Base-by-base conservation (phyloP, 2,797 vertebrate genomes). In the Liparis tanakae region DNA sequence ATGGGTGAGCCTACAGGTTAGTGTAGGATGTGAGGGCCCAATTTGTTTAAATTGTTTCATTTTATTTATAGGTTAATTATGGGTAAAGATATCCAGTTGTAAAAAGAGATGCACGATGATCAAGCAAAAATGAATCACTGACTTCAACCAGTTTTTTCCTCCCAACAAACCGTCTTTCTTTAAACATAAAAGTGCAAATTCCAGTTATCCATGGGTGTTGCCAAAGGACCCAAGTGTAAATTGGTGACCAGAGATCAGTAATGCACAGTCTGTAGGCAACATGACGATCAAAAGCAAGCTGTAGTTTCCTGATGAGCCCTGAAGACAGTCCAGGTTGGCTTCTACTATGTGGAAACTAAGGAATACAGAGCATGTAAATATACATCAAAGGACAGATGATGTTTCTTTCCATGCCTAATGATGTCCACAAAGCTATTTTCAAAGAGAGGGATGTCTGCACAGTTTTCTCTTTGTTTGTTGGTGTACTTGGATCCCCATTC, bases 1-100 rank as follows among this genome's bases (percentile, higher is more conserved):
- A 17, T 62, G 48, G 70, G 36, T 2, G 10, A 74, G 65, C 36
- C 62, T 46, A 22, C 36, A 61, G 76, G 79, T 81, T 67, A 59
- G n/a, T 55, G 22, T 13, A 22, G 51, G 51, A 25, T 70, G 48
- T 66, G 62, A 72, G 64, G 33, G 65, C 25, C 8, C 1, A 1
- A 12, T 54, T 44, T 50, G 63, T 33, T 55, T 55, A 7, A 43
- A 9, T 15, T 33, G 59, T 62, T 39, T 44, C 3, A 55, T n/a
- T 44, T 39, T 2, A 44, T 58, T 51, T 20, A 51, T 2, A 10
- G 15, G 7, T 37, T 64, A 17, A 59, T 50, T 62, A 4, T 20
- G 20, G 30, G 50, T 43, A 41, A 22, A 17, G 1, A 44, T 50
- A 66, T 78, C 39, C 15, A 22, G 14, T 72, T 72, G 67, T 66